These are phyloP conservation scores for Polymixis flavicincta DNA, from an alignment of 2,888 invertebrate genomes.

Conservation along the genomic window DNA sequence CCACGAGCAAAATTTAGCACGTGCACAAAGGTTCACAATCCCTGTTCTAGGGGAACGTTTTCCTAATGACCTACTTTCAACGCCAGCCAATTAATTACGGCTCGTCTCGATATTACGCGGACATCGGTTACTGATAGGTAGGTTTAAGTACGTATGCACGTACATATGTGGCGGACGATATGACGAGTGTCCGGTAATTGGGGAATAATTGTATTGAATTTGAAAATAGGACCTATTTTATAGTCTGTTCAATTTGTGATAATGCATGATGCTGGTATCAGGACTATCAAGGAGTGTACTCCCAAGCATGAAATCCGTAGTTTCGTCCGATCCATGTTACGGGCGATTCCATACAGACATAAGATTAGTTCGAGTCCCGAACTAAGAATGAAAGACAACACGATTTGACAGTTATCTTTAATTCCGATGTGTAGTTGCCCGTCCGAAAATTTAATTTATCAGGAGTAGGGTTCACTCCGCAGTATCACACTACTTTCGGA, in stretches of 20 bases:
- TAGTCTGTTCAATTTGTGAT: not conserved
- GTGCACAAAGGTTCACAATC: constrained; percentile 14
- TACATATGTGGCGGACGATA: not conserved
- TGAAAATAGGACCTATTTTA: not conserved
- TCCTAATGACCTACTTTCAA: constrained; percentile 65
- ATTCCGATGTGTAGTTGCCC: too few relatives aligned
- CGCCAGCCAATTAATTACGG: constrained; percentile 55
- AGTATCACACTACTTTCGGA: too few relatives aligned
- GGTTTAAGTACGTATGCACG: constrained; percentile 9
- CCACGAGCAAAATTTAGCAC: not conserved
- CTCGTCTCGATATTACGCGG: constrained; percentile 55
- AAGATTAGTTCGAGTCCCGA: too few relatives aligned
- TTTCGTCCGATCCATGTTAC: too few relatives aligned
- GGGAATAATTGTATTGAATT: not conserved
- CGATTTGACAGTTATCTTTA: too few relatives aligned
- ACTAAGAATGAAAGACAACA: too few relatives aligned
- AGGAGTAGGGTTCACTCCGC: too few relatives aligned
- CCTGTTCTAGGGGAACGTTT: constrained; percentile 49
- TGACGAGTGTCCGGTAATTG: not conserved
- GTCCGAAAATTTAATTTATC: too few relatives aligned
- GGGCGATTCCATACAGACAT: too few relatives aligned
- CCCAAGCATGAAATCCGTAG: too few relatives aligned
- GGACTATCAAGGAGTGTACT: too few relatives aligned
- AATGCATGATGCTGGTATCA: not conserved
- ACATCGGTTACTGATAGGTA: constrained; percentile 34